phyloP scores from a whole-genome alignment of 2,113 vertebrate species.

The Gallinago paraguaiae region DNA sequence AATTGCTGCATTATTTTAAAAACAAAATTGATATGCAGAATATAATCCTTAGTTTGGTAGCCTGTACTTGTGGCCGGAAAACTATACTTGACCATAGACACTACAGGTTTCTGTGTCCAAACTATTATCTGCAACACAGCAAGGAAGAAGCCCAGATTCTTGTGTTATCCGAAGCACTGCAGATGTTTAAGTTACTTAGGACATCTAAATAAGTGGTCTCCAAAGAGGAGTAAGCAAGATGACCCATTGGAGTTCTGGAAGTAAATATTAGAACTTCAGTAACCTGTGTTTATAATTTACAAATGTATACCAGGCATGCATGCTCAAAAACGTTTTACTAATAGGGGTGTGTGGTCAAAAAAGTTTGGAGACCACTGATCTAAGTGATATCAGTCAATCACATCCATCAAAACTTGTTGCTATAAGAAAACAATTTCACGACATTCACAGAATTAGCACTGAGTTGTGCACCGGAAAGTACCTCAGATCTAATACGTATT shows the following conservation, averaged over 20 bases:
- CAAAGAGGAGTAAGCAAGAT: neutral
- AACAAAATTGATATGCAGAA: neutral
- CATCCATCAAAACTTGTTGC: neutral
- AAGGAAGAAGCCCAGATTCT: neutral
- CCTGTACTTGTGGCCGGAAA: neutral
- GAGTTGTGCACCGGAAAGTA: neutral
- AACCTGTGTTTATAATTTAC: neutral
- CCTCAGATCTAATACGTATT: neutral
- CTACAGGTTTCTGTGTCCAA: neutral
- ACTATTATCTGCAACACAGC: neutral
- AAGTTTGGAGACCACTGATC: neutral
- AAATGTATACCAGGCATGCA: fast-evolving
- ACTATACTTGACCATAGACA: neutral
- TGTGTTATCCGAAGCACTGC: neutral
- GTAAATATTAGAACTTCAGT: neutral
- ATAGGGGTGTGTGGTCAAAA: neutral
- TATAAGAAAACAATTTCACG: neutral
- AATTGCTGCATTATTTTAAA: neutral
- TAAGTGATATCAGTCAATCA: neutral
- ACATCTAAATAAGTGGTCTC: neutral
- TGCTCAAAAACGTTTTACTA: neutral
- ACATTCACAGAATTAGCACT: neutral
- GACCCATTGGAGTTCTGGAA: neutral
- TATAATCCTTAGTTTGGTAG: neutral
- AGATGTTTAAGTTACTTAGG: neutral